Conservation (phyloP, 1,140 invertebrate species). For the Latrodectus geometricus region DNA sequence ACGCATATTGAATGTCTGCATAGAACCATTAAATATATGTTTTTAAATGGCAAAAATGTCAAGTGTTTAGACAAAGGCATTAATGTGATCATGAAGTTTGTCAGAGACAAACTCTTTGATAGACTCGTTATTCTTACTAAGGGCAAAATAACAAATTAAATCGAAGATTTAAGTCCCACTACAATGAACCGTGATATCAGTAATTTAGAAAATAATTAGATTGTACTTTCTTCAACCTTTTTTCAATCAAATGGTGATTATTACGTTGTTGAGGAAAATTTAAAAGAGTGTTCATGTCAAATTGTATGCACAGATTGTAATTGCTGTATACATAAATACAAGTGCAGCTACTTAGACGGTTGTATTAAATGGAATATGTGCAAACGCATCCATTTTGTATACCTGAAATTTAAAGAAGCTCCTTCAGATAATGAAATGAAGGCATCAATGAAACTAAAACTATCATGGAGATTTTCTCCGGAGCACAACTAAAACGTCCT, state of each 20-base stretch:
- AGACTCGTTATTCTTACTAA: not conserved
- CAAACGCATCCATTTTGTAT: constrained; percentile 7
- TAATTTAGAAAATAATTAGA: not conserved
- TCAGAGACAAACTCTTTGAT: too few relatives aligned
- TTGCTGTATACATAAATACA: not conserved
- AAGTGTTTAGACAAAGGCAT: constrained; percentile 2
- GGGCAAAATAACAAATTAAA: not conserved
- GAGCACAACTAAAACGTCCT: too few relatives aligned
- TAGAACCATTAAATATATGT: not conserved
- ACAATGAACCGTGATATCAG: not conserved
- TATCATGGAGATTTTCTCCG: too few relatives aligned
- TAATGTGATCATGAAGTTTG: not conserved
- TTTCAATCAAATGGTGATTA: not conserved
- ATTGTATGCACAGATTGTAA: not conserved
- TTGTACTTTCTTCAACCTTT: not conserved
- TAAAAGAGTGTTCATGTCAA: too few relatives aligned
- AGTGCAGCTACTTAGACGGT: not conserved
- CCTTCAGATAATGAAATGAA: too few relatives aligned
- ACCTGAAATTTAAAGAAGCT: not conserved
- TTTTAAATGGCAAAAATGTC: not conserved
- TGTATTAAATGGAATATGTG: not conserved
- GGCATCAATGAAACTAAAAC: too few relatives aligned
- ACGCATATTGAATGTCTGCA: constrained; percentile 1
- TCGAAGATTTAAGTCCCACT: not conserved
- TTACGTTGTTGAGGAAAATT: not conserved